Conservation (phyloP, 2,113 vertebrate genomes). For the Brevimyrus niger region DNA sequence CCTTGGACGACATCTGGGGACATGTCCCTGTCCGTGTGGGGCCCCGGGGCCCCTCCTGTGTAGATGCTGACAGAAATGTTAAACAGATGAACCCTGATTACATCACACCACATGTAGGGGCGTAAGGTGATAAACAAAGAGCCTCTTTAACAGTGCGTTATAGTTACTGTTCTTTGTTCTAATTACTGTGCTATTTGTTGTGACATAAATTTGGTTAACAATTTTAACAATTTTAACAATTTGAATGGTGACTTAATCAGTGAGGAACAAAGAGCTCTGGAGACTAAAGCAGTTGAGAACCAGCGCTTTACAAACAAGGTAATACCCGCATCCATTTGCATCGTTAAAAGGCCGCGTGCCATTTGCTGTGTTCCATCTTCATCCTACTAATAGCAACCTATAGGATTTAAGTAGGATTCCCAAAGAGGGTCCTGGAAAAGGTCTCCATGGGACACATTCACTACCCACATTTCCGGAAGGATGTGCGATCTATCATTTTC, state of each 20-base stretch:
- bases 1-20: neutral
- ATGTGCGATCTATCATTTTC: neutral
- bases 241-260: neutral
- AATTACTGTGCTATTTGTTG: neutral
- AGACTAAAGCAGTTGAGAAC: neutral
- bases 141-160: neutral
- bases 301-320: neutral
- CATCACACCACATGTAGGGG: neutral
- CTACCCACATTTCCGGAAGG: neutral
- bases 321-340: neutral
- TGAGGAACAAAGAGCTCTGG: neutral
- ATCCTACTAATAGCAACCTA: neutral
- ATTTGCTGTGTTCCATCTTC: neutral
- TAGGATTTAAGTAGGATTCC: neutral
- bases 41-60: neutral
- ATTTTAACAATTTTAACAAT: neutral
- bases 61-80: neutral
- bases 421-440: neutral
- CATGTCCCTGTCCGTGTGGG: neutral
- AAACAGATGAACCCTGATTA: neutral
- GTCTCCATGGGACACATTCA: neutral
- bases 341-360: neutral
- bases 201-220: neutral
- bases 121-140: neutral
- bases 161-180: neutral